phyloP scores from a whole-genome alignment of 2,113 vertebrate species.

The Octodon degus region DNA sequence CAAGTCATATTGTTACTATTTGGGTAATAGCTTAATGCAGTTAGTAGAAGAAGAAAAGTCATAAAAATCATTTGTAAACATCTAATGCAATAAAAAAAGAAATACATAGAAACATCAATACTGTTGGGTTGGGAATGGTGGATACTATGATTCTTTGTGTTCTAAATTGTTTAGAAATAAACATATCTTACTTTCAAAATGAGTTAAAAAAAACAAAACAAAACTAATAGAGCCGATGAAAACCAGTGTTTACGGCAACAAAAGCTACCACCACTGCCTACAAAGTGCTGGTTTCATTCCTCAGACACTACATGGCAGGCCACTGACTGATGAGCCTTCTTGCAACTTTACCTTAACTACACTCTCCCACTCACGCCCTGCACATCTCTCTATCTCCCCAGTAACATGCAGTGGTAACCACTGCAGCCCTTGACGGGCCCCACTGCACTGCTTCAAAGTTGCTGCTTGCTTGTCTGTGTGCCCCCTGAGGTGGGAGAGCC shows the following conservation, averaged over 20 bases:
- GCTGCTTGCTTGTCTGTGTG: background rate
- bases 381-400: background rate
- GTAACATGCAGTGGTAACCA: background rate
- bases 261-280: background rate
- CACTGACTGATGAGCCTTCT: background rate
- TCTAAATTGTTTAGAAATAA: slow-evolving; percentile 54
- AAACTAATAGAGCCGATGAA: slow-evolving; percentile 8
- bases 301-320: background rate
- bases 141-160: slow-evolving; percentile 9
- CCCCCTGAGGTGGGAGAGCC: background rate
- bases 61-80: slow-evolving; percentile 46
- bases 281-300: background rate
- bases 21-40: slow-evolving; percentile 37
- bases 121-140: slow-evolving; percentile 21
- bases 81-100: slow-evolving; percentile 34
- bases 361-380: background rate
- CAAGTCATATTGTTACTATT: slow-evolving; percentile 39
- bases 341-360: slow-evolving; percentile 2
- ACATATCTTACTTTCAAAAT: slow-evolving; percentile 39
- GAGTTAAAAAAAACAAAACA: background rate
- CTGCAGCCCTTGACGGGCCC: background rate
- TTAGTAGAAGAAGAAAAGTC: slow-evolving; percentile 51
- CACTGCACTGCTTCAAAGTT: background rate
- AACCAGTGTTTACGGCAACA: slow-evolving; percentile 37
- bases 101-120: slow-evolving; percentile 36